Base-by-base conservation (phyloP, 2,797 vertebrate genomes). In the Melanotaenia maccullochi region DNA sequence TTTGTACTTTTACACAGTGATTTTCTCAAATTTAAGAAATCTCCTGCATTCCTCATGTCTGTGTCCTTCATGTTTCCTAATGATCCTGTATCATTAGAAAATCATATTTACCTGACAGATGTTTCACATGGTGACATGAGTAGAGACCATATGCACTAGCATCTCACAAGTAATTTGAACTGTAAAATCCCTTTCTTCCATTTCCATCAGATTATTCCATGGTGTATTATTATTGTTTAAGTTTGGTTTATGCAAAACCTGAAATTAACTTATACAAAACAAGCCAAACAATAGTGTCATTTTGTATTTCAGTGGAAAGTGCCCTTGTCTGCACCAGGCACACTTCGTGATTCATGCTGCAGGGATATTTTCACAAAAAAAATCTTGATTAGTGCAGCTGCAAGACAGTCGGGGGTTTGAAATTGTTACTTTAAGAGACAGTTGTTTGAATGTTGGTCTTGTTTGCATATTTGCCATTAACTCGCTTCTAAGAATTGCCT, bases 81-180 rank as follows among this genome's bases (percentile, higher is more conserved):
- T 71, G 8, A 64, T 75, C 58, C 55, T 44, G 38, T 65, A 59
- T 22, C 7, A 49, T 36, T 8, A 49, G 30, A 30, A 30, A 30
- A 36, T 28, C 54, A 55, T 81, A 38, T 78, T 78, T 65, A 65
- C 36, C 14, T 57, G 62, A 78, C 89, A 93, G 83, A 88, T 91
- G 87, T 82, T 87, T 74, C 47, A 63, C 32, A 68, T 35, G 40
- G 64, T 60, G 77, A 84, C 89, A 89, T 90, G 87, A 90, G 85
- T 32, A 69, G 51, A 64, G 33, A 49, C 64, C 73, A 75, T 87
- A 85, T 84, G 74, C 40, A 67, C 40, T 25, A 9, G 6, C 24
- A 16, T 82, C 82, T 68, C 72, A 24, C 49, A 56, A 60, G 42
- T 71, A 73, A 56, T 59, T 63, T 72, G 14, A 65, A 63, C 56